Conservation (phyloP, 2,888 invertebrate species). For the Sicus ferrugineus region DNA sequence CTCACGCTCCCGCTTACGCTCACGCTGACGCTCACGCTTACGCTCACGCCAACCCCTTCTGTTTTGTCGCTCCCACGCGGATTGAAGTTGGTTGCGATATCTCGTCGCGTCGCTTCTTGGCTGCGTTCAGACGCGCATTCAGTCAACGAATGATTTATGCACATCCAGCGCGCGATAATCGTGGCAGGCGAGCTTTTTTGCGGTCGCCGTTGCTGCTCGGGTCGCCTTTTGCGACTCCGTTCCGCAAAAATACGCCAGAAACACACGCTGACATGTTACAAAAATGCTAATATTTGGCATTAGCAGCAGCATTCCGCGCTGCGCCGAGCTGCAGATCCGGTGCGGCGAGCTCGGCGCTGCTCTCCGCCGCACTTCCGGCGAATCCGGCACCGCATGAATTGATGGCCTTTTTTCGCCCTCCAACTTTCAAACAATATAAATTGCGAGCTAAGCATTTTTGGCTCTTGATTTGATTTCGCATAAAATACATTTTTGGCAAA, state of each 20-base stretch:
- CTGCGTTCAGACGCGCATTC: constrained; percentile 24
- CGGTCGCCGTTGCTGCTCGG: background rate
- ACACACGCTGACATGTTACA: constrained; percentile 1
- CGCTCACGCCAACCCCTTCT: too few relatives aligned
- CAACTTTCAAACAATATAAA: background rate
- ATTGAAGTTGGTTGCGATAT: background rate
- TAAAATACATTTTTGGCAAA: background rate
- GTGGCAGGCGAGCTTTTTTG: constrained; percentile 25
- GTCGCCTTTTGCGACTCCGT: constrained; percentile 12
- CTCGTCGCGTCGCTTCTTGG: constrained; percentile 5
- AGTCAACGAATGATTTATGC: constrained; percentile 46
- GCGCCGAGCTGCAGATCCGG: background rate
- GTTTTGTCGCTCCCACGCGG: background rate
- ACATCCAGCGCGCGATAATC: constrained; percentile 44
- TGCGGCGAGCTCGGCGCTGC: background rate
- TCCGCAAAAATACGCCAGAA: background rate
- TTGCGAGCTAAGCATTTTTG: background rate
- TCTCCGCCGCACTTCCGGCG: background rate
- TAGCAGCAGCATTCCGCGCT: background rate
- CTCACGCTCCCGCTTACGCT: background rate
- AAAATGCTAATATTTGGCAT: constrained; percentile 32
- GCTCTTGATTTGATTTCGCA: constrained; percentile 5
- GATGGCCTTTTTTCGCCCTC: background rate
- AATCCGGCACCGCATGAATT: background rate
- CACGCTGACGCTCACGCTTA: background rate